Percentiles rank a stretch among this genome's conserved stretches.
Conservation (phyloP, 2,113 vertebrate species). For the Percopsis transmontana region DNA sequence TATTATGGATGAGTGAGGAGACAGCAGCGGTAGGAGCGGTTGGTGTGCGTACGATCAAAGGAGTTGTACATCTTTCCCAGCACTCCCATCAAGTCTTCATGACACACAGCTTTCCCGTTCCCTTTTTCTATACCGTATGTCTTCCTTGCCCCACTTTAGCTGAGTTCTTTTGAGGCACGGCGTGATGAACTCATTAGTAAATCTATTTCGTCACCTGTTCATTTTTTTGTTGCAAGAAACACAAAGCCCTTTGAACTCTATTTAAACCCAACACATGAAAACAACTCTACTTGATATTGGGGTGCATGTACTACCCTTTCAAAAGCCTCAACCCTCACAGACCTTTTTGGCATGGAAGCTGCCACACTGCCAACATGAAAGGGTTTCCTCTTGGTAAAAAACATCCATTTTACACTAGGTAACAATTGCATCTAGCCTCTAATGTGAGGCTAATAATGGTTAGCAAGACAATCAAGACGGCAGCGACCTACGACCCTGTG, state of each 20-base stretch:
- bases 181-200: slow-evolving; percentile 48
- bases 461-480: too few species aligned
- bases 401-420: slow-evolving; percentile 8
- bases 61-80: slow-evolving; percentile 29
- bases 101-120: too few species aligned
- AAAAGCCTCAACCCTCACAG: too few species aligned
- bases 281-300: too few species aligned
- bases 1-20: slow-evolving; percentile 66
- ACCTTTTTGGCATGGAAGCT: slow-evolving; percentile 25
- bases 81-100: slow-evolving; percentile 46
- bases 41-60: slow-evolving; percentile 67
- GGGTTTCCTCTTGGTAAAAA: slow-evolving; percentile 12
- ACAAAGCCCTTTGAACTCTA: too few species aligned
- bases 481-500: too few species aligned
- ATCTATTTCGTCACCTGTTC: slow-evolving; percentile 21
- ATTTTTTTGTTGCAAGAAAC: slow-evolving; percentile 24
- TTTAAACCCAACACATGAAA: too few species aligned
- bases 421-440: slow-evolving; percentile 24
- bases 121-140: too few species aligned
- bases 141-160: too few species aligned
- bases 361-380: slow-evolving; percentile 24
- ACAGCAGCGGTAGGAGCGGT: slow-evolving; percentile 48
- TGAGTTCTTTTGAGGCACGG: slow-evolving; percentile 51
- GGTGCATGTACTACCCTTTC: too few species aligned
- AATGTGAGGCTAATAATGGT: slow-evolving; percentile 39